phyloP scores from a whole-genome alignment of 2,113 vertebrate species.

The Odontophorus gujanensis region DNA sequence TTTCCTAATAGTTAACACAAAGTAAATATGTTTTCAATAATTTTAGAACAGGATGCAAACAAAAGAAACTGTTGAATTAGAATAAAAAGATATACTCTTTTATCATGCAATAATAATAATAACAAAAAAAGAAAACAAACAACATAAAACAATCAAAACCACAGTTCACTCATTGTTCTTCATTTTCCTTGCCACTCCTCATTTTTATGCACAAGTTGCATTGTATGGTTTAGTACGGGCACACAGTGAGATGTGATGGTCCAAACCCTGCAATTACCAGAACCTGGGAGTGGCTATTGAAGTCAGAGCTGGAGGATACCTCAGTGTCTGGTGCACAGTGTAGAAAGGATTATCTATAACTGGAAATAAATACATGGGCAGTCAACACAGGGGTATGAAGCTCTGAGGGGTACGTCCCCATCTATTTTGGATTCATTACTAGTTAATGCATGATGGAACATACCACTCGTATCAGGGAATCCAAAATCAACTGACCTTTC shows the following conservation, averaged over 20 bases:
- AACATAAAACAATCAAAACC: not conserved
- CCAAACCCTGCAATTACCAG: not conserved
- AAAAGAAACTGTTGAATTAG: not conserved
- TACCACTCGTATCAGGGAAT: not conserved
- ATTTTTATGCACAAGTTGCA: not conserved
- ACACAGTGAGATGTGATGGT: not conserved
- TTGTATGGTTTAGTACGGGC: not conserved
- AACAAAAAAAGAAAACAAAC: not conserved
- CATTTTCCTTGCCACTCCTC: not conserved
- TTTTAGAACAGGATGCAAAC: constrained; percentile 45
- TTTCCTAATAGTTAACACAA: constrained; percentile 26
- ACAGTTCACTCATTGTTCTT: not conserved
- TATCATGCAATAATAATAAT: not conserved
- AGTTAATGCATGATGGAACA: not conserved
- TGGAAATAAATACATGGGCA: not conserved
- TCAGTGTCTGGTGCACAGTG: not conserved
- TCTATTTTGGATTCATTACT: not conserved
- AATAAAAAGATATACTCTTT: not conserved
- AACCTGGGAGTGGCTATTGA: not conserved
- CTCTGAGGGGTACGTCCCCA: not conserved
- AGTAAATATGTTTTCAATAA: constrained; percentile 30
- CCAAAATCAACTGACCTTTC: not conserved
- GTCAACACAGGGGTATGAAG: not conserved
- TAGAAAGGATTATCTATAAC: not conserved
- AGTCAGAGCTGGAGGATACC: not conserved